Evolutionary conservation across 2,113 vertebrate species (phyloP), one percentile per base, ranked within the genome.

Genomic region (Lepus americanus): DNA sequence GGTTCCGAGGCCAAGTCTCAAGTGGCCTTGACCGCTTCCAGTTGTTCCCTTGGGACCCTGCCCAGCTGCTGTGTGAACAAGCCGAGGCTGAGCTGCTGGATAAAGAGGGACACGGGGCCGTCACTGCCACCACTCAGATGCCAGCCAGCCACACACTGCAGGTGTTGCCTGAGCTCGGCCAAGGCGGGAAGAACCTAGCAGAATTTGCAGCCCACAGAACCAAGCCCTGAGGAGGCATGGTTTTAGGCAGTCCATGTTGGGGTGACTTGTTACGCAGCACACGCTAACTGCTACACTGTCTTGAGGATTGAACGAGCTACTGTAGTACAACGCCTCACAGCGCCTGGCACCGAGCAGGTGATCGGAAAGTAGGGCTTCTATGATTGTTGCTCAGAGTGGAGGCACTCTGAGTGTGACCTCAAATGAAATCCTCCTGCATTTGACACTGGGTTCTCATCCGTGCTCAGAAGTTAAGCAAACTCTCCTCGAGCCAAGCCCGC

Each of bases 1-100:
- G 14, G 49, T 77, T 89, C 51, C 2, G 31, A 92, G 36, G 73
- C 73, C 22, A 2, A 66, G 90, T 64, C 85, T 88, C 69, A 14
- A 25, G 87, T 89, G 90, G 55, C 10, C 95, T 85, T 94, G 64
- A 63, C 29, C 0, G 7, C 49, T 89, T 91, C 89, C 31, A 0
- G 29, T 83, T 27, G 89, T 82, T 76, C 76, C 82, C 72, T 94
- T 89, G 97, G 94, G 94, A 36, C 7, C 31, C 90, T 86, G 86
- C 94, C 88, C 90, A 92, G 85, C 61, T 84, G 33, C 77, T 27
- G 92, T 92, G 94, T 96, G 96, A 78, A 95, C 94, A 93, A 95
- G 63, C 90, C 9, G 4, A 67, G 82, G 82, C 90, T 82, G 25
- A 74, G 70, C 78, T 79, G 51, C 82, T 79, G 94, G 87, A 67